Evolutionary conservation across 64 coral and sea anemone genomes (phyloP).

Genomic region (Montipora foliosa): DNA sequence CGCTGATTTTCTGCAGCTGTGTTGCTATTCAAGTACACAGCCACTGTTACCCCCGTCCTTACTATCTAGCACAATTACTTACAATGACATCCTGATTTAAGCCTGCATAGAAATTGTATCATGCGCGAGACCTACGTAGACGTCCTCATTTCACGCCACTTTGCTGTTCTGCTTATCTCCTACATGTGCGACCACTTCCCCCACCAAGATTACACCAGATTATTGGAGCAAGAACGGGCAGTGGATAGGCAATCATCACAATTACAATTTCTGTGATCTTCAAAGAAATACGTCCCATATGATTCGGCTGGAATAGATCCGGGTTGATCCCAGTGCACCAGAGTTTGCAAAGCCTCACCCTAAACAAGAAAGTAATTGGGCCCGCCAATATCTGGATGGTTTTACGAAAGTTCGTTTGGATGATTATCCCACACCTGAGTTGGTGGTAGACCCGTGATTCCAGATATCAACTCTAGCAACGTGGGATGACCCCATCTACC

Average conservation of each 20-base stretch:
- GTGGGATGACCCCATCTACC: background rate
- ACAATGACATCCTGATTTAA: background rate
- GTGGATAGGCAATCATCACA: slow-evolving; percentile 57
- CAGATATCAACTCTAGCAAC: background rate
- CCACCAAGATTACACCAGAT: slow-evolving; percentile 24
- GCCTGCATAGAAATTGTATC: slow-evolving; percentile 17
- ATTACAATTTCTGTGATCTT: slow-evolving; percentile 47
- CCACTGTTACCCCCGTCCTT: slow-evolving; percentile 1
- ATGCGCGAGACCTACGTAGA: slow-evolving; percentile 57
- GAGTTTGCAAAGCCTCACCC: slow-evolving; percentile 71
- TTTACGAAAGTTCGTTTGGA: background rate
- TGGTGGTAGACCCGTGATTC: background rate
- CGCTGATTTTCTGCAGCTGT: slow-evolving; percentile 32
- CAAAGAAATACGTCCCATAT: slow-evolving; percentile 41
- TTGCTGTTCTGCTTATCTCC: slow-evolving; percentile 38
- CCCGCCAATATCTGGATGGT: slow-evolving; percentile 1
- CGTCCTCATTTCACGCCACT: slow-evolving; percentile 50
- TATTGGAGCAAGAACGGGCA: slow-evolving; percentile 65
- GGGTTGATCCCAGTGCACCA: slow-evolving; percentile 46
- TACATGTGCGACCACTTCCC: slow-evolving; percentile 63
- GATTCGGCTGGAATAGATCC: slow-evolving; percentile 48
- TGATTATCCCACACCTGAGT: background rate
- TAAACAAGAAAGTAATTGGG: slow-evolving; percentile 66
- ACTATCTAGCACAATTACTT: slow-evolving; percentile 59
- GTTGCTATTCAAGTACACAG: slow-evolving; percentile 23